Conservation (phyloP, 2,113 vertebrate species). For the Plecturocebus donacophilus region DNA sequence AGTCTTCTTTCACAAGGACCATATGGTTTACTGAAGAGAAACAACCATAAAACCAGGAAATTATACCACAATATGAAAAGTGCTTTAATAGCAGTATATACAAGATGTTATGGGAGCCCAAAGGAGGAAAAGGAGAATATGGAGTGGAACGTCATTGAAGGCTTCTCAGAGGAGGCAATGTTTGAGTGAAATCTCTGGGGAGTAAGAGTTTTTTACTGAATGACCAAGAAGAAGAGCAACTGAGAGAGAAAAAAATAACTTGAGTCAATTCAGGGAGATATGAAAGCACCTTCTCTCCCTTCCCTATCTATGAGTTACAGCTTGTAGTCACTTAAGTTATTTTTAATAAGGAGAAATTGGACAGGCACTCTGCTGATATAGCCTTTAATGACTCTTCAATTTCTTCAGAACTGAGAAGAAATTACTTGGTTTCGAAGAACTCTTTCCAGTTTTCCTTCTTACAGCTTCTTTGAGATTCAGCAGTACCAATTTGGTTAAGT, state of each 20-base stretch:
- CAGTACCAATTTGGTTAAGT: background rate
- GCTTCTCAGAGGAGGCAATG: background rate
- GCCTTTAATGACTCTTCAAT: background rate
- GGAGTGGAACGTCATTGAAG: background rate
- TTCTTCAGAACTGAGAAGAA: background rate
- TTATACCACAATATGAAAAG: background rate
- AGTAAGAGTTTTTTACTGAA: background rate
- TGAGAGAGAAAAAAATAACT: background rate
- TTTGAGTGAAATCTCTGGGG: background rate
- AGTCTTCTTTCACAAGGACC: background rate
- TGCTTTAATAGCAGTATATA: background rate
- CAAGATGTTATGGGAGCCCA: background rate
- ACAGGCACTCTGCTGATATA: background rate
- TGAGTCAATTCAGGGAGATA: background rate
- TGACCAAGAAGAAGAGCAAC: background rate
- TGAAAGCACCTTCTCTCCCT: too few species aligned
- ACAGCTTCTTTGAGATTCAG: background rate
- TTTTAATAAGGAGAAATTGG: background rate
- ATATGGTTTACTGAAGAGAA: background rate
- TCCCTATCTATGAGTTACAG: background rate
- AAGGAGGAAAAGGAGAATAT: background rate
- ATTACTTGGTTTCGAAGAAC: background rate
- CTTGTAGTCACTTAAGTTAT: background rate
- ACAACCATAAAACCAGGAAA: background rate
- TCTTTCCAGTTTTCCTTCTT: background rate